Base-by-base conservation (phyloP, 2,888 invertebrate genomes). In the Drosophila monieri region DNA sequence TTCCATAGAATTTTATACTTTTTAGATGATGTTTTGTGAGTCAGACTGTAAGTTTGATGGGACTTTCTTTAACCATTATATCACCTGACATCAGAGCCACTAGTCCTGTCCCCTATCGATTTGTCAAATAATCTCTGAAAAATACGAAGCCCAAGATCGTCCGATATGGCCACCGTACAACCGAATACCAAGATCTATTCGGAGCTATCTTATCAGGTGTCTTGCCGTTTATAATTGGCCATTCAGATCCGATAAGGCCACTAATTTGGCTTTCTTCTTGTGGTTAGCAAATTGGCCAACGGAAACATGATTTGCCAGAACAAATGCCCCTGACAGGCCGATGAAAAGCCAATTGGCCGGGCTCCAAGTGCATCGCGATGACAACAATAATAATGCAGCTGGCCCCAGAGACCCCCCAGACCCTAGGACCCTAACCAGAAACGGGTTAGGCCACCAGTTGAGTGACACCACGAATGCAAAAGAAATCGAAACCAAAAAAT, bases 291-390 rank as follows among this genome's bases (percentile, higher is more conserved):
- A 32, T 23, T 21, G 27, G 41, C 41, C 14, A 15, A 41, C 48
- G 35, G 27, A 47, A 44, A 46, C 15, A 54, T 66, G 65, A 66
- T 66, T 48, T 43, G 49, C 18, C 43, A 15, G 15, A 55, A 27
- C 68, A 68, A 68, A 53, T 68, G 67, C 23, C 47, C 12, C 18
- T 51, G 73, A 56, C 55, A 39, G 54, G 55, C 37, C 44, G 41
- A 35, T 65, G 60, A 65, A 62, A 57, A 47, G 55, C 37, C 51
- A 76, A 53, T 74, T 72, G 77, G 76, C 80, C 51, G 25, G 37
- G 5, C 0, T 32, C 73, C 78, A 78, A 73, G 47, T 41, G 27
- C 47, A 32, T 59, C 49, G 43, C 27, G 44, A 70, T 55, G 55
- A 37, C 58, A 23, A 32, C 57, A 23, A 56, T 58, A 52, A 43